A percentile compares a stretch with the other conserved stretches of the same genome.
These are phyloP conservation scores for Harpagifer antarcticus DNA, from an alignment of 2,797 vertebrate genomes.

Conservation along the genomic window DNA sequence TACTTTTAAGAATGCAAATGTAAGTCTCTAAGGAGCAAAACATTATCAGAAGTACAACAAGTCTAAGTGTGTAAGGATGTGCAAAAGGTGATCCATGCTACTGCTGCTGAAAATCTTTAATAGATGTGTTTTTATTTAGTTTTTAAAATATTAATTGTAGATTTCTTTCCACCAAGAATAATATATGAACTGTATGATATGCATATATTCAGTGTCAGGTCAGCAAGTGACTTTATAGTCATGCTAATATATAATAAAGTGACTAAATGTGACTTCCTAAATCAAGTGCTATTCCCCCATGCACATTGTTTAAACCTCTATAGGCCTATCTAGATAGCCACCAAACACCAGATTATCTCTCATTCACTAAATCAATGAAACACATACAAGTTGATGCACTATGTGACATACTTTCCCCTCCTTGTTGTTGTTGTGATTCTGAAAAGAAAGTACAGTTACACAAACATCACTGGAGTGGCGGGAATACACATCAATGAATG, in stretches of 20 bases:
- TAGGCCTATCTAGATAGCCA: slow-evolving; percentile 42
- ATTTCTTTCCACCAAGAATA: neutral
- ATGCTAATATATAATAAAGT: slow-evolving; percentile 12
- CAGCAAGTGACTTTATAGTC: slow-evolving; percentile 18
- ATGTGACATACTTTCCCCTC: slow-evolving; percentile 87
- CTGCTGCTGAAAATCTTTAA: neutral
- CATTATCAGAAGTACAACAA: neutral
- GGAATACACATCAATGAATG: slow-evolving; percentile 71
- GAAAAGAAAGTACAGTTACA: slow-evolving; percentile 87
- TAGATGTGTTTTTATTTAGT: slow-evolving; percentile 8
- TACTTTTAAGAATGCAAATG: neutral
- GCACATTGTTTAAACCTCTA: slow-evolving; percentile 50
- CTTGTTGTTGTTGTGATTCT: slow-evolving; percentile 88
- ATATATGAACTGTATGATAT: slow-evolving; percentile 29
- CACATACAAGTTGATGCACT: slow-evolving; percentile 79
- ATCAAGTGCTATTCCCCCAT: slow-evolving; percentile 74
- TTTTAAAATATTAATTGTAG: neutral
- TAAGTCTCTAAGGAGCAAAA: too few species aligned
- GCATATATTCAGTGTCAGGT: slow-evolving; percentile 17
- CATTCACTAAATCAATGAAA: slow-evolving; percentile 70
- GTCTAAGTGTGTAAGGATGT: neutral
- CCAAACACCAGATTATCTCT: slow-evolving; percentile 62
- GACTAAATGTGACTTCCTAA: slow-evolving; percentile 34
- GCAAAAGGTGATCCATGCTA: neutral
- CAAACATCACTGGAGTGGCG: slow-evolving; percentile 76